These are phyloP conservation scores for Epirrita christyi DNA, from an alignment of 2,888 invertebrate genomes.

Conservation along the genomic window DNA sequence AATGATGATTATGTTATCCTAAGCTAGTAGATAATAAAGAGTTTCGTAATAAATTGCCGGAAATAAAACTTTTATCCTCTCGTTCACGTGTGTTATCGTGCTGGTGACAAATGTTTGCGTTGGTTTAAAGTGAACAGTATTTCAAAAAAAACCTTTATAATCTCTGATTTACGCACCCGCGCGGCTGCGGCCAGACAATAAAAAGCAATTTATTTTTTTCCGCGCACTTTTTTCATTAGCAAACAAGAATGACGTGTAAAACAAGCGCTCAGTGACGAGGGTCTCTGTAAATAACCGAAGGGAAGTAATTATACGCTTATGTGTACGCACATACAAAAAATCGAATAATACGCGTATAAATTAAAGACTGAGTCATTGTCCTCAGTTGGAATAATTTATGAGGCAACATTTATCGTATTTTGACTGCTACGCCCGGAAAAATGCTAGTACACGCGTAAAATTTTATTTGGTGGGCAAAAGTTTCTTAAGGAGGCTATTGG, in stretches of 20 bases:
- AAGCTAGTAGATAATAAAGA: slow-evolving; percentile 27
- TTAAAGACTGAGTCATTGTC: slow-evolving; percentile 30
- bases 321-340: slow-evolving; percentile 49
- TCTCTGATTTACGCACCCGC: slow-evolving; percentile 74
- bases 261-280: slow-evolving; percentile 77
- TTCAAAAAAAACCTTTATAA: slow-evolving; percentile 69
- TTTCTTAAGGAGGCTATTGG: slow-evolving; percentile 4
- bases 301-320: slow-evolving; percentile 72
- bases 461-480: slow-evolving; percentile 4
- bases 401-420: slow-evolving; percentile 19
- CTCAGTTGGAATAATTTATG: slow-evolving; percentile 26
- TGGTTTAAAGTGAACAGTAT: slow-evolving; percentile 63
- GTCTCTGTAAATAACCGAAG: slow-evolving; percentile 74
- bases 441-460: slow-evolving; percentile 6
- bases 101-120: slow-evolving; percentile 61
- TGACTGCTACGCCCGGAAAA: slow-evolving; percentile 5
- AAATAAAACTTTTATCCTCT: slow-evolving; percentile 30
- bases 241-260: slow-evolving; percentile 81
- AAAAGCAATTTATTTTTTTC: slow-evolving; percentile 78
- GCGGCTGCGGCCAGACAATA: slow-evolving; percentile 69
- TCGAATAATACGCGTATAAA: slow-evolving; percentile 36
- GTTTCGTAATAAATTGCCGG: slow-evolving; percentile 25
- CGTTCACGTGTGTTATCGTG: slow-evolving; percentile 52
- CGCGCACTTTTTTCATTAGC: slow-evolving; percentile 79
- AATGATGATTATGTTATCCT: slow-evolving; percentile 3